A percentile compares a stretch with the other conserved stretches of the same genome.
phyloP scores from a whole-genome alignment of 2,888 invertebrate genomes.

The Tipula unca region DNA sequence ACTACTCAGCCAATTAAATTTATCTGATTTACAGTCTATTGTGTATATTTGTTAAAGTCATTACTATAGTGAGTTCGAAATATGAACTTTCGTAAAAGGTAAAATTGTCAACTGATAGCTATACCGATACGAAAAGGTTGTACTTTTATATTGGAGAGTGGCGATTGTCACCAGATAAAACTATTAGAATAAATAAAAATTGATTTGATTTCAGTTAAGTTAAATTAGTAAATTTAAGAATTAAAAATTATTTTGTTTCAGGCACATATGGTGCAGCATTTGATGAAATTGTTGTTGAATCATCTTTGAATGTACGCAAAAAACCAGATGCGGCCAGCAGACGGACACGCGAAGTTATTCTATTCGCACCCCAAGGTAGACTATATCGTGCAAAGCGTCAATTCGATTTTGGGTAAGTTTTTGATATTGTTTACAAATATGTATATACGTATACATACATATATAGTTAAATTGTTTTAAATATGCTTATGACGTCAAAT shows the following conservation, averaged over 20 bases:
- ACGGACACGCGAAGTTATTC: slow-evolving; percentile 27
- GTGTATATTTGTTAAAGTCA: no score
- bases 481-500: neutral
- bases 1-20: no score
- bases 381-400: slow-evolving; percentile 25
- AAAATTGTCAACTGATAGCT: no score
- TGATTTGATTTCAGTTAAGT: no score
- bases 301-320: slow-evolving; percentile 42
- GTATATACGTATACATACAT: no score
- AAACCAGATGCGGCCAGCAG: slow-evolving; percentile 32
- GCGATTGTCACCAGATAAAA: no score
- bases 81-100: no score
- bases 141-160: no score
- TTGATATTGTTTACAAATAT: neutral
- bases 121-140: no score
- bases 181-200: no score
- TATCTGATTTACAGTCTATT: no score
- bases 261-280: slow-evolving; percentile 31
- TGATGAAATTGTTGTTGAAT: slow-evolving; percentile 47
- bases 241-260: neutral
- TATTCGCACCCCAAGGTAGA: slow-evolving; percentile 16
- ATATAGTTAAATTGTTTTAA: neutral
- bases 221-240: neutral
- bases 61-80: no score
- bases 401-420: neutral